A percentile compares a stretch with the other conserved stretches of the same genome.
Evolutionary conservation across 2,797 vertebrate genomes (phyloP).

Genomic region (Tolypeutes matacus): DNA sequence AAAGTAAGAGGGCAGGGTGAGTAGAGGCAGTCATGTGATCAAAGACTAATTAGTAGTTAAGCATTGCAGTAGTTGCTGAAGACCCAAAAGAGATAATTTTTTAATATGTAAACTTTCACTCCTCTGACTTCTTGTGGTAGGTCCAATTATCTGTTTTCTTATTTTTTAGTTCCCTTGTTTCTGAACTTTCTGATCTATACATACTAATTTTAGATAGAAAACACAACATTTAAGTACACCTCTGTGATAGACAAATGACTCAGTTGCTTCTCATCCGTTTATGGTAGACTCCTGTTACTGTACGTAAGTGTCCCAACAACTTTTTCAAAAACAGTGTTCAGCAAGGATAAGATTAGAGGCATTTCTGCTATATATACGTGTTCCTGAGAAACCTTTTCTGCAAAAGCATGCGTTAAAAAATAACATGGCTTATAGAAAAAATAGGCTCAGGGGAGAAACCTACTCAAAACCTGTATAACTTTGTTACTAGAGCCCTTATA

Average conservation of each 20-base stretch:
- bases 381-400: not conserved
- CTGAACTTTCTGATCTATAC: not conserved
- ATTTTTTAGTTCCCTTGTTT: not conserved
- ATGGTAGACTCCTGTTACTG: not conserved
- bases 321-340: slow-evolving; percentile 25
- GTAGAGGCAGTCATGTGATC: not conserved
- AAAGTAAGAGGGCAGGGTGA: slow-evolving; percentile 30
- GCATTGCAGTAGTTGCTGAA: not conserved
- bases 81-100: not conserved
- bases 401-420: slow-evolving; percentile 16
- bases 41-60: slow-evolving; percentile 13
- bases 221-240: not conserved
- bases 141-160: not conserved
- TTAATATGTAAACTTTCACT: not conserved
- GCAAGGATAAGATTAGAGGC: not conserved
- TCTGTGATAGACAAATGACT: not conserved
- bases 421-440: not conserved
- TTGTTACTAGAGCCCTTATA: not conserved
- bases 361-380: not conserved
- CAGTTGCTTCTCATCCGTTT: slow-evolving; percentile 10
- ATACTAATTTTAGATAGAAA: not conserved
- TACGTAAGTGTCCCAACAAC: not conserved
- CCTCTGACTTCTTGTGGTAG: not conserved
- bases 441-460: not conserved
- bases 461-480: not conserved